Percentiles rank a stretch among this genome's conserved stretches.
phyloP scores from a whole-genome alignment of 2,113 vertebrate species.

The Mellivora capensis region DNA sequence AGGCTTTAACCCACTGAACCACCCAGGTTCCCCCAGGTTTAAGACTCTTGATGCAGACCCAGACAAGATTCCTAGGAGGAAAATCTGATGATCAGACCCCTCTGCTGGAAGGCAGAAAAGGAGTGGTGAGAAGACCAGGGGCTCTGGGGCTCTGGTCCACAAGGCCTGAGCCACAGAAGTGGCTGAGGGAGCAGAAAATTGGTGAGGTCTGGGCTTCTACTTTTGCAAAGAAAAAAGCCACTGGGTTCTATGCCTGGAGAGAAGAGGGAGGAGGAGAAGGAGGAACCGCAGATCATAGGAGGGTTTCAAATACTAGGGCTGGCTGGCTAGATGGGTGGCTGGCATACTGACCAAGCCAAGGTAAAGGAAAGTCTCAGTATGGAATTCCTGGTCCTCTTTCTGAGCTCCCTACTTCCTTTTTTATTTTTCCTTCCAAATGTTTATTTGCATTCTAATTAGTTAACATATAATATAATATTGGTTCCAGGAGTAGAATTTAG shows the following conservation, averaged over 20 bases:
- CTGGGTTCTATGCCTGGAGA: background rate
- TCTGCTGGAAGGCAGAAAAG: background rate
- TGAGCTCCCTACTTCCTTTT: background rate
- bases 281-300: background rate
- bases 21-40: too few species aligned
- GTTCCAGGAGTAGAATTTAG: background rate
- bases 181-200: background rate
- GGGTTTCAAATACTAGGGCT: background rate
- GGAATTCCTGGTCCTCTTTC: background rate
- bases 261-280: background rate
- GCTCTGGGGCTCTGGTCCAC: background rate
- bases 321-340: background rate
- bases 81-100: background rate
- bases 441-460: background rate
- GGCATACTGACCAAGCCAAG: background rate
- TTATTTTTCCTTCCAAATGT: background rate
- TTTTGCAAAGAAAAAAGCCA: background rate
- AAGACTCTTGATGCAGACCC: background rate
- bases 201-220: background rate
- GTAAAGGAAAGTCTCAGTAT: background rate
- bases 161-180: background rate
- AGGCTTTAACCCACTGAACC: too few species aligned
- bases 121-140: background rate
- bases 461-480: background rate
- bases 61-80: background rate